Conservation (phyloP, 2,113 vertebrate species). For the Elgaria multicarinata region DNA sequence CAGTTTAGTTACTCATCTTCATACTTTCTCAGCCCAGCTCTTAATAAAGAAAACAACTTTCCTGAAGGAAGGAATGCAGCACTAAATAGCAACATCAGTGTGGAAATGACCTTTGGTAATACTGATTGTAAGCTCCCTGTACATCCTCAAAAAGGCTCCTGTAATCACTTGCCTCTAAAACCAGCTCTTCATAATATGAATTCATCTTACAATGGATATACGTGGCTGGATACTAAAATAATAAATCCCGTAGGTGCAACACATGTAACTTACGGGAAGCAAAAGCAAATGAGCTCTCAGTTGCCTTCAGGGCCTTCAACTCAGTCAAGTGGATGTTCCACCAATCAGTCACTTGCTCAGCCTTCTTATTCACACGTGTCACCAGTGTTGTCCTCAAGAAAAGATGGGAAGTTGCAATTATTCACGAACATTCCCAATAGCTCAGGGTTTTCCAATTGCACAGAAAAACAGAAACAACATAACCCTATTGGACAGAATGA, state of each 20-base stretch:
- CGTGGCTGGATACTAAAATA: conserved; percentile 50
- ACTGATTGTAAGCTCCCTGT: conserved; percentile 1
- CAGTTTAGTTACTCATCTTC: not conserved
- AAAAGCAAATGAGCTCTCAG: conserved; percentile 25
- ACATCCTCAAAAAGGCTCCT: conserved; percentile 42
- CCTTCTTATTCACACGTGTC: conserved; percentile 41
- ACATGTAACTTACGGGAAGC: not conserved
- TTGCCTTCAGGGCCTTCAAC: conserved; percentile 50
- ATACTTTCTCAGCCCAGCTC: conserved; percentile 59
- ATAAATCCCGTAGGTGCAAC: not conserved
- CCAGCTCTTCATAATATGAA: conserved; percentile 21
- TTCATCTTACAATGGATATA: not conserved
- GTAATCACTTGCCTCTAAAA: not conserved
- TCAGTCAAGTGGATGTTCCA: conserved; percentile 41
- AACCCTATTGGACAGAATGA: not conserved
- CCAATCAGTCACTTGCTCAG: conserved; percentile 26
- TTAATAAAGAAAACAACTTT: conserved; percentile 57
- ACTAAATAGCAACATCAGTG: conserved; percentile 50
- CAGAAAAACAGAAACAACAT: conserved; percentile 33
- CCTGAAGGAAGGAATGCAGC: conserved; percentile 26
- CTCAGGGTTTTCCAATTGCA: conserved; percentile 24
- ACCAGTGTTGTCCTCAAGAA: conserved; percentile 31
- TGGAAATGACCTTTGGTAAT: conserved; percentile 40
- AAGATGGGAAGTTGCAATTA: conserved; percentile 39
- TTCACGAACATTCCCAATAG: not conserved